Evolutionary conservation across 2,113 vertebrate genomes (phyloP).

Genomic region (Eidolon helvum): DNA sequence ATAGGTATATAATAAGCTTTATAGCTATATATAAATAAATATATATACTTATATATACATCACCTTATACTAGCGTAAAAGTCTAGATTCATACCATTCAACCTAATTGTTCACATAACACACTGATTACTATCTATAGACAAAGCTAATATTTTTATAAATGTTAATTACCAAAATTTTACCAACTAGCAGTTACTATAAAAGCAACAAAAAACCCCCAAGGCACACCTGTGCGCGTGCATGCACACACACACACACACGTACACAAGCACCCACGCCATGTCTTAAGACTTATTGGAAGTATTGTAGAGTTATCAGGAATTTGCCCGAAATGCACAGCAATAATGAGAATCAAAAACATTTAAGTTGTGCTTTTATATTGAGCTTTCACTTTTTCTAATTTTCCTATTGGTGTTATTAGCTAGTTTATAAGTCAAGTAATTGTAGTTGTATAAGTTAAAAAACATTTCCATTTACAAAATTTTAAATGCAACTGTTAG

Average conservation of each 20-base stretch:
- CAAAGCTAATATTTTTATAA: neutral
- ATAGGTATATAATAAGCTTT: too few relatives aligned
- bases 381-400: neutral
- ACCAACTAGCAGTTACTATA: neutral
- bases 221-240: neutral
- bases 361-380: neutral
- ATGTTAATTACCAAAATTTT: neutral
- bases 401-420: neutral
- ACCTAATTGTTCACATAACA: neutral
- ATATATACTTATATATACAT: neutral
- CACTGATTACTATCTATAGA: neutral
- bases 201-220: neutral
- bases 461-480: neutral
- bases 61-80: neutral
- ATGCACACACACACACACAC: rapidly evolving
- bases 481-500: neutral
- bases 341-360: neutral
- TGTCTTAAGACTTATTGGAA: neutral
- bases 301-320: neutral
- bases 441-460: neutral
- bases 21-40: too few relatives aligned
- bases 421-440: neutral
- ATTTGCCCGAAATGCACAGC: neutral
- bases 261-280: neutral
- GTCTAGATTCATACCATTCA: neutral